phyloP scores from a whole-genome alignment of 2,797 vertebrate species.

The Semotilus atromaculatus region DNA sequence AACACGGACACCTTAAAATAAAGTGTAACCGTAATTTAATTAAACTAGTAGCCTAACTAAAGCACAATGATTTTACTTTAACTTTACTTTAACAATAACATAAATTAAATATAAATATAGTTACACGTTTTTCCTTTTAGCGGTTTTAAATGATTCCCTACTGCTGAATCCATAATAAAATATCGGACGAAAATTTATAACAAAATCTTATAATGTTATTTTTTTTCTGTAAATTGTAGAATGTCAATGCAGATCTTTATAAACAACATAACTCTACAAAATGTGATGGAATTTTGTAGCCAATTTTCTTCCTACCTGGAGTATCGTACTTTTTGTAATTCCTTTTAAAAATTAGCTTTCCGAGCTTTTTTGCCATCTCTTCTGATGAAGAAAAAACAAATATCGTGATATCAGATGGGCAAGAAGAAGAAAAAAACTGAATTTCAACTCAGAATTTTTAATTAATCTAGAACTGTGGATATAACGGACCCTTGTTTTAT shows the following conservation, averaged over 20 bases:
- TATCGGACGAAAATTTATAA: no score
- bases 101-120: background rate
- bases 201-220: background rate
- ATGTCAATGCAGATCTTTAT: background rate
- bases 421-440: background rate
- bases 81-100: background rate
- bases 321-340: background rate
- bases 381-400: constrained; percentile 10
- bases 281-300: no score
- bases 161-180: background rate
- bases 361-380: constrained; percentile 36
- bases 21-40: background rate
- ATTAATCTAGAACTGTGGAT: background rate
- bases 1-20: no score
- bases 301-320: background rate
- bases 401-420: background rate
- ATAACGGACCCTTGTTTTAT: background rate
- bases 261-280: background rate
- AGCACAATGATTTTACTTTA: background rate
- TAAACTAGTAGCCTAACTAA: background rate
- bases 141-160: background rate
- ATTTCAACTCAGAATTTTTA: background rate
- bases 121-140: background rate
- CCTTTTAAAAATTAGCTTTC: constrained; percentile 8
- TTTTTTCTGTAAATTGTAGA: background rate